Evolutionary conservation across 2,888 invertebrate genomes (phyloP), one percentile per base, ranked within the genome.

Genomic region (Zeuzera pyrina): DNA sequence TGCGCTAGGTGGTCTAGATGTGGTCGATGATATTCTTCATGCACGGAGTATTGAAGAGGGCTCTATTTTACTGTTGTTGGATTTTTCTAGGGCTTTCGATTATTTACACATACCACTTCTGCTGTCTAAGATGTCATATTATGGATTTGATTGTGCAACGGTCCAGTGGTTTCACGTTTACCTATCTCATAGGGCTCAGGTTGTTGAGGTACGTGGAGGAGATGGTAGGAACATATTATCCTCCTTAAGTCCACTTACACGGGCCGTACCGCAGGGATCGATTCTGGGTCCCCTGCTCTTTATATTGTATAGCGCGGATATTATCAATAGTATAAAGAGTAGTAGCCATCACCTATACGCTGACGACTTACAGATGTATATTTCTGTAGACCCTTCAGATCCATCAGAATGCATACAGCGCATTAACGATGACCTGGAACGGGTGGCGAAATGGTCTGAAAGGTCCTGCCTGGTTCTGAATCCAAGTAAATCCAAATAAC

Each of bases 251-350:
- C 5, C 19, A 19, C 6, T 19, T 8, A 19, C 5, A 7, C 5
- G 5, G 8, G 19, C 6, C 6, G 19, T 19, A 7, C 19, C 19
- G 5, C 38, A 42, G 7, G 38, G 38, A 0, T 45, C 39, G 1
- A 31, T 42, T 3, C 19, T 41, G 3, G 41, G 36, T 2, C 43
- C 42, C 0, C n/a, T 44, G 8, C 25, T 45, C 0, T 45, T 41
- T 30, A 33, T 37, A 5, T 6, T 41, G 3, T 47, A 42, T 14
- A 21, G 15, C 13, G 34, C 41, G 2, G 41, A 41, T 27, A 25
- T 41, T 2, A 15, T 2, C 1, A 28, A 12, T 1, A 7, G 12
- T 7, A 37, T 41, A 2, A 16, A 21, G 5, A 7, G 36, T 5
- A 35, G 40, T 23, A 35, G 33, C 12, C 40, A 24, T 21, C 36